Percentiles rank a stretch among this genome's conserved stretches.
Conservation (phyloP, 2,797 vertebrate genomes). For the Lutjanus argentimaculatus region DNA sequence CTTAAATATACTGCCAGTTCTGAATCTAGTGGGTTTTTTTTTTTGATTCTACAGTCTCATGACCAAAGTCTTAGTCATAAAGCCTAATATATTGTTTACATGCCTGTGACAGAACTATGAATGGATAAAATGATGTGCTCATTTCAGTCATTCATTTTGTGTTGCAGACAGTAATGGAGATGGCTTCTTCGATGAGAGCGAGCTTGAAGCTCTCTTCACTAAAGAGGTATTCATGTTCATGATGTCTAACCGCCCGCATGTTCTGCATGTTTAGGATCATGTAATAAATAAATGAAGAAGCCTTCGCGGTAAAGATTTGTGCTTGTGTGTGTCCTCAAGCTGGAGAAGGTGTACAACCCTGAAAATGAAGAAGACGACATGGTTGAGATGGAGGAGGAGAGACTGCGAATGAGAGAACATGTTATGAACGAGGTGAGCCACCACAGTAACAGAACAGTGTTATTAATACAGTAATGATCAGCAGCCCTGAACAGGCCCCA, state of each 20-base stretch:
- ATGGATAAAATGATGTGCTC: background rate
- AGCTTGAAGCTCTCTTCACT: conserved; percentile 95
- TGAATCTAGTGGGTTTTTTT: background rate
- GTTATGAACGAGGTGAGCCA: conserved; percentile 93
- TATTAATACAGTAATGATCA: background rate
- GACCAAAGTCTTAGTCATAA: background rate
- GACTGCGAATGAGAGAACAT: conserved; percentile 94
- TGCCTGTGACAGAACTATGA: background rate
- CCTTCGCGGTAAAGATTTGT: background rate
- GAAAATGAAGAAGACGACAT: conserved; percentile 94
- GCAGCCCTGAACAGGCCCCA: background rate
- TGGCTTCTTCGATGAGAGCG: conserved; percentile 93
- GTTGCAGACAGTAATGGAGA: conserved; percentile 93
- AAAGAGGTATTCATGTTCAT: conserved; percentile 91
- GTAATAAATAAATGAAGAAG: background rate
- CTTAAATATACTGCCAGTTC: background rate
- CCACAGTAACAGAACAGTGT: background rate
- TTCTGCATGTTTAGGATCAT: background rate
- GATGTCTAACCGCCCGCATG: background rate
- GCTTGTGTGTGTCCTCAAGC: conserved; percentile 77
- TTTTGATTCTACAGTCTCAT: background rate
- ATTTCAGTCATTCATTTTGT: conserved; percentile 18
- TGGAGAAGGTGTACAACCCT: conserved; percentile 94
- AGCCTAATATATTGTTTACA: background rate
- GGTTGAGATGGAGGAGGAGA: conserved; percentile 96